A percentile compares a stretch with the other conserved stretches of the same genome.
Evolutionary conservation across 37 sponge, comb jelly and placozoan species (phyloP).

Genomic region (Diacarnus erythraeanus): DNA sequence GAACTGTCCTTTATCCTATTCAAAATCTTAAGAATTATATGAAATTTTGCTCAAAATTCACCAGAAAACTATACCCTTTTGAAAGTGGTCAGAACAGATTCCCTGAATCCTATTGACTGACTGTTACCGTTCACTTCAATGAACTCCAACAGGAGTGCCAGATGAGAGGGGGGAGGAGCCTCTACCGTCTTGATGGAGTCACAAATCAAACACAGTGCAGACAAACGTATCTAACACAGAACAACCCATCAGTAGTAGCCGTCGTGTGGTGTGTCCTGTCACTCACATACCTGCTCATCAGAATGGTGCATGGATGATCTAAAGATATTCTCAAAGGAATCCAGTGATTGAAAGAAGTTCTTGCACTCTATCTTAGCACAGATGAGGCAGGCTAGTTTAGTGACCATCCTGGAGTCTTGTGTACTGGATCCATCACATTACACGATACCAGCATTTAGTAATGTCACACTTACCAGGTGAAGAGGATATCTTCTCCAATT

Average conservation of each 20-base stretch:
- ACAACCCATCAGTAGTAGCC: too few species aligned
- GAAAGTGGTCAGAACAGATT: slow-evolving; percentile 40
- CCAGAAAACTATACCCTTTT: slow-evolving; percentile 52
- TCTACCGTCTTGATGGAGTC: slow-evolving; percentile 64
- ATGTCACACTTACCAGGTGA: background rate
- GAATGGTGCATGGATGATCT: slow-evolving; percentile 33
- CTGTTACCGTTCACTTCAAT: slow-evolving; percentile 56
- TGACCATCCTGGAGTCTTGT: slow-evolving; percentile 9
- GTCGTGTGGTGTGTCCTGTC: too few species aligned
- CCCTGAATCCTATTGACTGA: slow-evolving; percentile 67
- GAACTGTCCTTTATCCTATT: slow-evolving; percentile 55
- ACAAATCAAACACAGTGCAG: slow-evolving; percentile 69
- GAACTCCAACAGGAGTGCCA: slow-evolving; percentile 42
- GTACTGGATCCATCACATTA: background rate
- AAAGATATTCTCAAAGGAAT: slow-evolving; percentile 3
- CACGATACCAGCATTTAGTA: background rate
- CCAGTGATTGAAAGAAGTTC: background rate
- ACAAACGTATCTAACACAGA: slow-evolving; percentile 41
- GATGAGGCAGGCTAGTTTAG: slow-evolving; percentile 53
- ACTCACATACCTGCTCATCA: slow-evolving; percentile 42
- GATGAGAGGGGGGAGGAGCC: slow-evolving; percentile 16
- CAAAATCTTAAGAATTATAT: slow-evolving; percentile 38
- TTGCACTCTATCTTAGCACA: slow-evolving; percentile 34
- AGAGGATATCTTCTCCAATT: background rate
- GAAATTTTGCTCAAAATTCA: too few species aligned